A percentile compares a stretch with the other conserved stretches of the same genome.
Conservation (phyloP, 2,888 invertebrate genomes). For the Asteroscopus sphinx region DNA sequence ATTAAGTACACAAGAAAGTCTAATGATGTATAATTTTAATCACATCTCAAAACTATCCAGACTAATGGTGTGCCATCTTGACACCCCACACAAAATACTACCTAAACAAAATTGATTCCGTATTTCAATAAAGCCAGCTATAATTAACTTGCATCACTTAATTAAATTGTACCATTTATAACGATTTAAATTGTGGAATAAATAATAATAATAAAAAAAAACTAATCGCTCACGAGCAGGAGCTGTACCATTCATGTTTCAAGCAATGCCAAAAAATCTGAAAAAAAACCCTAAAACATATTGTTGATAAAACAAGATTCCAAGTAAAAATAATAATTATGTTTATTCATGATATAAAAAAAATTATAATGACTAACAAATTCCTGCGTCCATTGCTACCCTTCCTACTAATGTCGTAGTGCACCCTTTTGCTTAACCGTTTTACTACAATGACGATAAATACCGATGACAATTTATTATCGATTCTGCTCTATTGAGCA, state of each 20-base stretch:
- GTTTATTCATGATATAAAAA: not conserved
- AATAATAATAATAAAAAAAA: no score
- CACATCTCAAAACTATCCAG: not conserved
- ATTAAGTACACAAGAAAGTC: no score
- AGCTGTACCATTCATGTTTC: no score
- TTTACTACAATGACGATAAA: conserved; percentile 45
- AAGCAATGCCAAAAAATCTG: no score
- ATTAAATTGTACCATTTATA: no score
- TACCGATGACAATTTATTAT: conserved; percentile 54
- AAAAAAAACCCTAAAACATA: no score
- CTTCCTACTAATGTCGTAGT: conserved; percentile 24
- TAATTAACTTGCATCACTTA: no score
- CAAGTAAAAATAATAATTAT: not conserved
- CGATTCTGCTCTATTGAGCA: conserved; percentile 45
- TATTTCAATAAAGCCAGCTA: not conserved
- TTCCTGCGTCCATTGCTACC: conserved; percentile 15
- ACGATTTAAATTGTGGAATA: no score
- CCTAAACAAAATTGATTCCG: conserved; percentile 3
- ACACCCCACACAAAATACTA: not conserved
- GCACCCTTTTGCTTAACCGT: conserved; percentile 39
- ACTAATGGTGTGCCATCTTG: not conserved
- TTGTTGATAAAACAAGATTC: no score
- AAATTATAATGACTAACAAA: conserved; percentile 4
- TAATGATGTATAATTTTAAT: not conserved
- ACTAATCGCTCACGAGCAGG: no score